A percentile compares a stretch with the other conserved stretches of the same genome.
Evolutionary conservation across 2,113 vertebrate species (phyloP).

Genomic region (Engraulis encrasicolus): DNA sequence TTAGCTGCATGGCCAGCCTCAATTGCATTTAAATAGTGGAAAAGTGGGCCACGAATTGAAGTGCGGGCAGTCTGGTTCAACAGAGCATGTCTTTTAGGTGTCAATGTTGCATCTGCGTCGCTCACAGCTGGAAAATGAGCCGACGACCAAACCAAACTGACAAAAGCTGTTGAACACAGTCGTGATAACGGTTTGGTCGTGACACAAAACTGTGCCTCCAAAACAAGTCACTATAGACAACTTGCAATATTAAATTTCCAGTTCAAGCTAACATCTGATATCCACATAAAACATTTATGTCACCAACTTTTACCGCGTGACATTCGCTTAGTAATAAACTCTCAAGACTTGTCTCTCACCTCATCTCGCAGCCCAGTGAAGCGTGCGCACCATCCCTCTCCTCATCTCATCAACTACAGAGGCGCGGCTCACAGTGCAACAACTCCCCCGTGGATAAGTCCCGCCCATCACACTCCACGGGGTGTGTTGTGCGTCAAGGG

Average conservation of each 20-base stretch:
- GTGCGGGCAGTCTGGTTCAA: background rate
- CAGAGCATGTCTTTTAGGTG: background rate
- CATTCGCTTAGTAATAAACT: background rate
- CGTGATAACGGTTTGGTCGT: background rate
- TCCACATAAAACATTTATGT: background rate
- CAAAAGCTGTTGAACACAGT: background rate
- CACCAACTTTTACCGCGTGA: background rate
- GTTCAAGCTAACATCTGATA: background rate
- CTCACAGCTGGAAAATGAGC: background rate
- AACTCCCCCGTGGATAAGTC: background rate
- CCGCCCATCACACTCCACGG: slow-evolving; percentile 41
- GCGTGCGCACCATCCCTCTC: background rate
- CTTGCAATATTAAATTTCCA: background rate
- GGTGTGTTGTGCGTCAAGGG: slow-evolving; percentile 42
- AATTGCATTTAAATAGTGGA: background rate
- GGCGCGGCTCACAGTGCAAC: background rate
- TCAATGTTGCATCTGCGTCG: background rate
- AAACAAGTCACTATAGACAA: background rate
- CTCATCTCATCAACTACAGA: background rate
- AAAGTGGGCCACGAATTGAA: too few relatives aligned
- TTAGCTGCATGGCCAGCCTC: background rate
- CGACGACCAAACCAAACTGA: background rate
- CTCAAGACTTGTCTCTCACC: background rate
- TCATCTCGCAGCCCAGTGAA: background rate
- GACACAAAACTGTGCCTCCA: background rate